phyloP scores from a whole-genome alignment of 2,888 invertebrate species.

The Rhogogaster chlorosoma region DNA sequence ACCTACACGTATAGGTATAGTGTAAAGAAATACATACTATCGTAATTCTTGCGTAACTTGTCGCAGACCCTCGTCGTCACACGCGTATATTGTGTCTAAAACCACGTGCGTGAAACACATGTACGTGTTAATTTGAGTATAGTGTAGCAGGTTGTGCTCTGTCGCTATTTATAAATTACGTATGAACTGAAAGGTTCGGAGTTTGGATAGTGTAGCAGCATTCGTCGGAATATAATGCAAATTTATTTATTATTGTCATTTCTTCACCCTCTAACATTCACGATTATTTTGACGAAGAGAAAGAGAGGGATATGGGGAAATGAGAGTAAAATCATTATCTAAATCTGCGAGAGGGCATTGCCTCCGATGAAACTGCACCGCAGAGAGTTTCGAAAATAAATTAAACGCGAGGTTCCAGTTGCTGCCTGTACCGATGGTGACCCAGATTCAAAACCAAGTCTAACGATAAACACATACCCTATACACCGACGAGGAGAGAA shows the following conservation, averaged over 20 bases:
- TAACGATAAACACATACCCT: neutral
- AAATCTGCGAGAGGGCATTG: slow-evolving; percentile 25
- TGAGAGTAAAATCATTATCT: neutral
- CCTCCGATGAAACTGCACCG: slow-evolving; percentile 30
- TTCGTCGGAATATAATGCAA: neutral
- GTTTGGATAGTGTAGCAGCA: neutral
- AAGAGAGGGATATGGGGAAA: neutral
- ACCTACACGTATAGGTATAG: neutral
- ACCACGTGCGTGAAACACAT: neutral
- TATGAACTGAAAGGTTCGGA: neutral
- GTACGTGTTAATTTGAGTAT: neutral
- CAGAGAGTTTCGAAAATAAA: slow-evolving; percentile 37
- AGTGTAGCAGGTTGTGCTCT: neutral
- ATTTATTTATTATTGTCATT: neutral
- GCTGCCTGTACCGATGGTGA: neutral
- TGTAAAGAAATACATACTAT: neutral
- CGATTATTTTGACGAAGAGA: neutral
- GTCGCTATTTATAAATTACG: slow-evolving; percentile 29
- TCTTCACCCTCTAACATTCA: neutral
- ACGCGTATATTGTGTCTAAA: slow-evolving; percentile 10
- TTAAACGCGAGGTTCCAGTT: slow-evolving; percentile 24
- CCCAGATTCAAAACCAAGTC: slow-evolving; percentile 27
- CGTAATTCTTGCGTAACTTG: slow-evolving; percentile 2
- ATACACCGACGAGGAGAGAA: neutral
- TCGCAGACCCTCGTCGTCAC: neutral